Evolutionary conservation across 2,888 invertebrate species (phyloP), one percentile per base, ranked within the genome.

Genomic region (Crossocerus cetratus): DNA sequence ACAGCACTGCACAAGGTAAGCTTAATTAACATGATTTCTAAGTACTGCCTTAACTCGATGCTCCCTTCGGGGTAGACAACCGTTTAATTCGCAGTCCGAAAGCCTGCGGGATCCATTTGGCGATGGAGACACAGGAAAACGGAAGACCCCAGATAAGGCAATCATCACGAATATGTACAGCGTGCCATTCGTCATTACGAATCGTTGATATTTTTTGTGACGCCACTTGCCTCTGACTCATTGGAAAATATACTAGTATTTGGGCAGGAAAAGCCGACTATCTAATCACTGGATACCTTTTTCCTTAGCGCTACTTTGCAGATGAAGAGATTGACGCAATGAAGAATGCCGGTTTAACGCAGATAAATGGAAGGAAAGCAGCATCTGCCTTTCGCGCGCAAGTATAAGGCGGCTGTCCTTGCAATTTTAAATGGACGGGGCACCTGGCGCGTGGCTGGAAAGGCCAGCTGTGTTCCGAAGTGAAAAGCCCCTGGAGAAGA

Each of bases 91-190:
- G 32, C 32, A 32, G 32, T 32, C 11, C 2, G 49, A 49, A 49
- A 49, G 32, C 11, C 32, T 14, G 14, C 14, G 49, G n/a, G 49
- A 14, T 49, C 16, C 16, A 49, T 49, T 49, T 49, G 49, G 65
- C 57, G 22, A 23, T 45, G 43, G 21, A 42, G 13, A 54, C n/a
- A 71, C 83, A 82, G 86, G 84, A 86, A 82, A 76, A 44, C 58
- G 53, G 11, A 44, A 22, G 86, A 86, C 86, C 5, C 32, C 32
- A 86, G 49, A 49, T 49, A 49, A 84, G 59, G 59, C 70, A 81
- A 82, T 82, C 83, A 13, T 3, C 22, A 42, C 3, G 42, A 64
- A 72, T 64, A 54, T 57, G 54, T 65, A n/a, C n/a, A n/a, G n/a
- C 65, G 68, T 49, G n/a, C n/a, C 49, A 22, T 43, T 55, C 23